These are phyloP conservation scores for Leucania comma DNA, from an alignment of 2,888 invertebrate genomes.

Conservation along the genomic window DNA sequence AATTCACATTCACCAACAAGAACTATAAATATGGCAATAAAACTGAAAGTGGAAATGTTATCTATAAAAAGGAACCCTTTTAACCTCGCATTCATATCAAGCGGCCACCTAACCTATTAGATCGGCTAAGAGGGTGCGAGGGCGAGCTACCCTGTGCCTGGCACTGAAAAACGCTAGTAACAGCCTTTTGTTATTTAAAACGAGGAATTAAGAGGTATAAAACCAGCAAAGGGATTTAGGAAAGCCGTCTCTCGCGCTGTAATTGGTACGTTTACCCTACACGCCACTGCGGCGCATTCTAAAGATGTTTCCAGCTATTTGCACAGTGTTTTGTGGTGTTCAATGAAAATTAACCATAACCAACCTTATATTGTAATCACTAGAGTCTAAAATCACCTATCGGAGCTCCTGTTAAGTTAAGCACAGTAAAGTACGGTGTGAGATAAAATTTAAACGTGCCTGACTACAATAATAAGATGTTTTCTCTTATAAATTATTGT, in stretches of 20 bases:
- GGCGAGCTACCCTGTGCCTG: conserved; percentile 78
- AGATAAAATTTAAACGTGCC: conserved; percentile 44
- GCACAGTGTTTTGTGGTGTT: conserved; percentile 53
- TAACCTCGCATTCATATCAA: conserved; percentile 61
- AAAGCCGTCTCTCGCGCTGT: conserved; percentile 63
- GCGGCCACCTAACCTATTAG: conserved; percentile 76
- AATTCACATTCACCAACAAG: conserved; percentile 32
- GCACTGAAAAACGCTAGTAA: conserved; percentile 81
- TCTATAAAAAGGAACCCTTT: conserved; percentile 62
- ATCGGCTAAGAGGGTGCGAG: conserved; percentile 74
- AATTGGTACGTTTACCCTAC: conserved; percentile 74
- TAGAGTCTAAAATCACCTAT: conserved; percentile 41
- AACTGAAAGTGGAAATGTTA: conserved; percentile 61
- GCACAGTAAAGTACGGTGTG: conserved; percentile 8
- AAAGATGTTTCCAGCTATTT: conserved; percentile 58
- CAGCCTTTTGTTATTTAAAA: conserved; percentile 84
- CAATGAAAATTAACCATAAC: conserved; percentile 28
- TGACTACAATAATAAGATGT: conserved; percentile 26
- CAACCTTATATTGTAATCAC: conserved; percentile 21
- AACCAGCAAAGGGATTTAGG: conserved; percentile 68
- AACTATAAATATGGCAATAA: conserved; percentile 57
- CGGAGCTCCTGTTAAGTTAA: conserved; percentile 7
- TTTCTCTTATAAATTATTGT: conserved; percentile 35
- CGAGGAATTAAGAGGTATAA: conserved; percentile 80
- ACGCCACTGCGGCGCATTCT: conserved; percentile 57